phyloP scores from a whole-genome alignment of 2,797 vertebrate genomes.

The Tragopan temminckii region DNA sequence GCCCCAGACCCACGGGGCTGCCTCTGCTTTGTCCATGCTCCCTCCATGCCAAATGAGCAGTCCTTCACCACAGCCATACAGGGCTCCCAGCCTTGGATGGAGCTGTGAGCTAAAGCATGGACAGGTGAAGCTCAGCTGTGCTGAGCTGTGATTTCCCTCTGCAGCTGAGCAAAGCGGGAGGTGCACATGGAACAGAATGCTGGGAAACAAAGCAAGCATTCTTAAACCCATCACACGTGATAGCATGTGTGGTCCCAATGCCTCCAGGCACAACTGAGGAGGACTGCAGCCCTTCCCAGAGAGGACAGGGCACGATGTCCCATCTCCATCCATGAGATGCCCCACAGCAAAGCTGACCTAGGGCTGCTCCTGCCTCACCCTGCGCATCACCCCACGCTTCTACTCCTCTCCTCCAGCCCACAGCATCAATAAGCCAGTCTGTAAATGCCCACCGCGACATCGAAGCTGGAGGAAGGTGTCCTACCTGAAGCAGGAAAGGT shows the following conservation, averaged over 20 bases:
- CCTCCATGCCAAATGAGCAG: neutral
- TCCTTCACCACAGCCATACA: neutral
- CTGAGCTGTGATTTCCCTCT: neutral
- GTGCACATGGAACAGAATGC: neutral
- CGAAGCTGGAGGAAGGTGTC: neutral
- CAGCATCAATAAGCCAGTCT: accelerated
- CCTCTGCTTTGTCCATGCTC: neutral
- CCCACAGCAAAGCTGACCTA: accelerated
- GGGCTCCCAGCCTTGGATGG: neutral
- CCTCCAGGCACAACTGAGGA: neutral
- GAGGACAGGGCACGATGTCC: accelerated
- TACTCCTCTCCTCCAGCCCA: neutral
- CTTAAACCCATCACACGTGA: neutral
- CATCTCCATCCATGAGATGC: accelerated
- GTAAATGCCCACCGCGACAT: neutral
- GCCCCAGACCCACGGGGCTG: neutral
- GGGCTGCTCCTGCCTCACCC: neutral
- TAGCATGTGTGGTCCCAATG: neutral
- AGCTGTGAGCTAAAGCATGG: neutral
- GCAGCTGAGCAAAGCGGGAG: accelerated
- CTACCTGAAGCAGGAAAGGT: conserved; percentile 8
- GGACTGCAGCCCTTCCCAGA: neutral
- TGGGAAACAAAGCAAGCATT: neutral
- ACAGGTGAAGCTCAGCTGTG: neutral
- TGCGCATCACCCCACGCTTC: neutral